Conservation (phyloP, 1,140 invertebrate species). For the Calephelis virginiensis region DNA sequence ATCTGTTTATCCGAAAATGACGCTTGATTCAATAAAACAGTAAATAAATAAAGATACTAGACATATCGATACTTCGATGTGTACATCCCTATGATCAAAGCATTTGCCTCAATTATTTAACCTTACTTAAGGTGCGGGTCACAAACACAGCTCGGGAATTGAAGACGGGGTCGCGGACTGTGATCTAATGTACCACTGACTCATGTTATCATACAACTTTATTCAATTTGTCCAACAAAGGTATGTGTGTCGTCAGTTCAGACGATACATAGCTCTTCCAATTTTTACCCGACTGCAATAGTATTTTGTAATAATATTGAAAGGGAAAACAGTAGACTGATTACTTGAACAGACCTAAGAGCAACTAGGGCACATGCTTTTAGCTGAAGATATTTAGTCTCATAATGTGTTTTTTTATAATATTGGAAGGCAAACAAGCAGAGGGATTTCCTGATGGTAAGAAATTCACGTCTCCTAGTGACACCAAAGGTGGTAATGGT, state of each 20-base stretch:
- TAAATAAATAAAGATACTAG: background rate
- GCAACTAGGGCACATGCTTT: no score
- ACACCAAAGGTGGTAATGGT: no score
- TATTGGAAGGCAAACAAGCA: no score
- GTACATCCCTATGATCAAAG: background rate
- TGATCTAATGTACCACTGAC: constrained; percentile 12
- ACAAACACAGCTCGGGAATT: constrained; percentile 47
- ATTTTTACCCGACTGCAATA: no score
- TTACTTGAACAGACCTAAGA: no score
- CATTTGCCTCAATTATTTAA: constrained; percentile 64
- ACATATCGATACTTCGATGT: background rate
- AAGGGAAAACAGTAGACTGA: no score
- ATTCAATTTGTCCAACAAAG: constrained; percentile 11
- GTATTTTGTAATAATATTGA: no score
- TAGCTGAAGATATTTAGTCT: no score
- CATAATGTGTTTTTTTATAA: no score
- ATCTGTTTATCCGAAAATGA: background rate
- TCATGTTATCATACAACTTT: constrained; percentile 13
- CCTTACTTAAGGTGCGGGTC: constrained; percentile 71
- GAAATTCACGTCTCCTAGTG: no score
- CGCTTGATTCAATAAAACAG: background rate
- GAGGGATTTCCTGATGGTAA: no score
- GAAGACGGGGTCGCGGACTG: constrained; percentile 35
- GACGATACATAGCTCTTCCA: background rate
- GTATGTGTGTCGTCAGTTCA: background rate